phyloP scores from a whole-genome alignment of 2,888 invertebrate species.

The Acronicta leporina region DNA sequence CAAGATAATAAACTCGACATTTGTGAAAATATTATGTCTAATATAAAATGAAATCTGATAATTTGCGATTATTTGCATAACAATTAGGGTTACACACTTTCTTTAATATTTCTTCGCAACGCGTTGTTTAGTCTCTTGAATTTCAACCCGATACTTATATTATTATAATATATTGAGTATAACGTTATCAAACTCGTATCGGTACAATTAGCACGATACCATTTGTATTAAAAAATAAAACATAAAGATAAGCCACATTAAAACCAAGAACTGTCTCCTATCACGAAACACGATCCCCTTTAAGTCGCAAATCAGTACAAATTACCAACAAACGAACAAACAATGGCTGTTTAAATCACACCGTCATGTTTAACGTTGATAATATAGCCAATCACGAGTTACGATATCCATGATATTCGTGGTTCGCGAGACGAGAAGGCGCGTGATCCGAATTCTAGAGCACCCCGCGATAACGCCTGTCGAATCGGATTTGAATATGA shows the following conservation, averaged over 20 bases:
- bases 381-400: conserved; percentile 81
- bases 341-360: conserved; percentile 56
- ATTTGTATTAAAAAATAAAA: conserved; percentile 41
- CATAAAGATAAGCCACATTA: conserved; percentile 40
- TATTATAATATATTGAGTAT: too few relatives aligned
- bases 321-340: conserved; percentile 42
- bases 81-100: too few relatives aligned
- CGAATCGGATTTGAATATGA: conserved; percentile 86
- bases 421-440: conserved; percentile 66
- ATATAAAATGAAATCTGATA: too few relatives aligned
- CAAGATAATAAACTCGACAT: too few relatives aligned
- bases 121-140: background rate
- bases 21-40: too few relatives aligned
- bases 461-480: conserved; percentile 75
- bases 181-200: conserved; percentile 16
- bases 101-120: too few relatives aligned
- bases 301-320: conserved; percentile 44
- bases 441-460: conserved; percentile 80
- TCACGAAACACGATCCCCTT: conserved; percentile 39
- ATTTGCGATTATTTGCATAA: too few relatives aligned
- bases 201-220: conserved; percentile 22
- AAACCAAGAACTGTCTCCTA: conserved; percentile 33
- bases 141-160: background rate
- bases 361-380: conserved; percentile 70
- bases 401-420: conserved; percentile 71